Evolutionary conservation across 2,113 vertebrate species (phyloP).

Genomic region (Trochalopteron elliotii): DNA sequence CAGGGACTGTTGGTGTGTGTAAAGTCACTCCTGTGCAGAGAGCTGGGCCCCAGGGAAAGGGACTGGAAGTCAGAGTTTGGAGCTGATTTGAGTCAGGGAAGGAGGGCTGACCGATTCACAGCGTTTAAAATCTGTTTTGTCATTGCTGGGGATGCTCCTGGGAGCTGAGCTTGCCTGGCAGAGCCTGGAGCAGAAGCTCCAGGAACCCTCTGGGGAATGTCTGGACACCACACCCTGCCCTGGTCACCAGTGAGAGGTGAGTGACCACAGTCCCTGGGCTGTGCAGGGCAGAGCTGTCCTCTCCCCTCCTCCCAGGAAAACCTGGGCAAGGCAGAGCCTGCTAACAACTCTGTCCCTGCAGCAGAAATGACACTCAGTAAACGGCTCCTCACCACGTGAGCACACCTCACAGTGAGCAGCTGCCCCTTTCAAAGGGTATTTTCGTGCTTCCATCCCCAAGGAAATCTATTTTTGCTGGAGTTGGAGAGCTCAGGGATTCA

Average conservation of each 20-base stretch:
- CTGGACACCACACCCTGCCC: accelerated
- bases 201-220: not conserved
- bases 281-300: not conserved
- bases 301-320: not conserved
- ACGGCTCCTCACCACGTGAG: not conserved
- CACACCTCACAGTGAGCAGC: not conserved
- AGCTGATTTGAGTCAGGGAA: not conserved
- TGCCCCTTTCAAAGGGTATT: not conserved
- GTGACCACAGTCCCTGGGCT: not conserved
- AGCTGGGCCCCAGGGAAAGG: not conserved
- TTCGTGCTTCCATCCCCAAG: not conserved
- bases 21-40: not conserved
- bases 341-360: not conserved
- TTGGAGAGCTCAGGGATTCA: not conserved
- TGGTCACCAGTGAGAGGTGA: not conserved
- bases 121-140: not conserved
- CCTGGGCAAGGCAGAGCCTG: not conserved
- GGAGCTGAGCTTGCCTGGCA: not conserved
- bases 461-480: not conserved
- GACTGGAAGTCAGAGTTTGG: not conserved
- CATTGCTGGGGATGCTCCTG: not conserved
- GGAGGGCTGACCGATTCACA: not conserved
- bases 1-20: not conserved
- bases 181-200: not conserved
- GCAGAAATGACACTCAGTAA: not conserved